A percentile compares a stretch with the other conserved stretches of the same genome.
Conservation (phyloP, 2,797 vertebrate genomes). For the Anniella stebbinsi region DNA sequence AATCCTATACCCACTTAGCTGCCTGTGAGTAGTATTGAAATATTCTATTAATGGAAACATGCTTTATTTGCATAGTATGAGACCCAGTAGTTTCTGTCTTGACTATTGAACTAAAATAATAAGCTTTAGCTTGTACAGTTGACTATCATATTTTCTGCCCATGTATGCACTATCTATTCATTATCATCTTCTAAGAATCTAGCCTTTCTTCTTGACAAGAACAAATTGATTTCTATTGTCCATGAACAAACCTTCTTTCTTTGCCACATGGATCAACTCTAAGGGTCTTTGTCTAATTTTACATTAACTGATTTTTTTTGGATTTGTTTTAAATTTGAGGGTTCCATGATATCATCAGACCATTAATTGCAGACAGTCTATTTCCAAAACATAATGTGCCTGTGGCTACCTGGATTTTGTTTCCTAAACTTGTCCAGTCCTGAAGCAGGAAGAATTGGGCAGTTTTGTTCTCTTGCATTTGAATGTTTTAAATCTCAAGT, state of each 20-base stretch:
- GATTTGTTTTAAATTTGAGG: background rate
- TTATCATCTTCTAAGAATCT: background rate
- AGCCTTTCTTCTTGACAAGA: background rate
- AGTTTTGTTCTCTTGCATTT: too few species aligned
- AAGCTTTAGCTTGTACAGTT: too few species aligned
- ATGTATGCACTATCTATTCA: background rate
- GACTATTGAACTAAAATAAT: background rate
- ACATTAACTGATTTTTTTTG: background rate
- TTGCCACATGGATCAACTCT: background rate
- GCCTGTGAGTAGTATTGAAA: background rate
- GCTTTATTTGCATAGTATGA: background rate
- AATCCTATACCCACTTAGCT: too few species aligned
- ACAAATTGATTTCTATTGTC: background rate
- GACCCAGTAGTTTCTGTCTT: background rate
- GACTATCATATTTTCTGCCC: background rate
- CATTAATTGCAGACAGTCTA: background rate
- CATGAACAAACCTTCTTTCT: background rate
- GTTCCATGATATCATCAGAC: background rate
- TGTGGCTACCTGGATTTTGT: background rate
- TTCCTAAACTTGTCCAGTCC: background rate
- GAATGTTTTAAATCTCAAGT: too few species aligned
- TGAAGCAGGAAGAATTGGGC: background rate
- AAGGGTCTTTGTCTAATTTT: constrained; percentile 19
- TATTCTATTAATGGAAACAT: background rate
- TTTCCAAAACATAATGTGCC: background rate